These are phyloP conservation scores for Trissoscelio sp. DNA, from an alignment of 2,888 invertebrate species.

Conservation along the genomic window DNA sequence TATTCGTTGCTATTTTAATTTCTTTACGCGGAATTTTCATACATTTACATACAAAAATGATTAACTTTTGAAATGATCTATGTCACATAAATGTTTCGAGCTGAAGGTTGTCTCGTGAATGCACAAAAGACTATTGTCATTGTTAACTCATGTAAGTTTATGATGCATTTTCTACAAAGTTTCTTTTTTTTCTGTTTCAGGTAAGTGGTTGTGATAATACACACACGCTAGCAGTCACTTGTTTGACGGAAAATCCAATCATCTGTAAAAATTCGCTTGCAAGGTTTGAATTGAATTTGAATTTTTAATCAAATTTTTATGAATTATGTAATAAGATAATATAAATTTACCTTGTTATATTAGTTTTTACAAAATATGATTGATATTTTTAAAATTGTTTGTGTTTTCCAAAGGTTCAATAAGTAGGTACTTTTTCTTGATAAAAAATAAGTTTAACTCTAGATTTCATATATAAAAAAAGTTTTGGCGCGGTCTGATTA, in stretches of 20 bases:
- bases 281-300: conserved; percentile 27
- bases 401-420: too few species aligned
- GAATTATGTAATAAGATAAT: too few species aligned
- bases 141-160: conserved; percentile 30
- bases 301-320: conserved; percentile 19
- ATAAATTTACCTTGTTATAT: too few species aligned
- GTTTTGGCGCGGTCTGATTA: too few species aligned
- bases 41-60: background rate
- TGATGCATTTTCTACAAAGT: conserved; percentile 25
- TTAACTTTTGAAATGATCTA: background rate
- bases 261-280: background rate
- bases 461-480: too few species aligned
- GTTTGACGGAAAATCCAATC: conserved; percentile 16
- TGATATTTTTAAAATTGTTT: too few species aligned
- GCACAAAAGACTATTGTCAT: conserved; percentile 29
- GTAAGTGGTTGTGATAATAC: conserved; percentile 37
- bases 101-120: background rate
- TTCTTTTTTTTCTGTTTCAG: conserved; percentile 52
- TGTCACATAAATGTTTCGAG: conserved; percentile 13
- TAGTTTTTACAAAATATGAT: too few species aligned
- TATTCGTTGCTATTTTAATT: background rate
- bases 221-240: background rate
- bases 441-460: too few species aligned
- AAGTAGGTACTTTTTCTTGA: too few species aligned
- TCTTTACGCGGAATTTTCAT: background rate